Conservation (phyloP, 2,113 vertebrate genomes). For the Phycodurus eques region DNA sequence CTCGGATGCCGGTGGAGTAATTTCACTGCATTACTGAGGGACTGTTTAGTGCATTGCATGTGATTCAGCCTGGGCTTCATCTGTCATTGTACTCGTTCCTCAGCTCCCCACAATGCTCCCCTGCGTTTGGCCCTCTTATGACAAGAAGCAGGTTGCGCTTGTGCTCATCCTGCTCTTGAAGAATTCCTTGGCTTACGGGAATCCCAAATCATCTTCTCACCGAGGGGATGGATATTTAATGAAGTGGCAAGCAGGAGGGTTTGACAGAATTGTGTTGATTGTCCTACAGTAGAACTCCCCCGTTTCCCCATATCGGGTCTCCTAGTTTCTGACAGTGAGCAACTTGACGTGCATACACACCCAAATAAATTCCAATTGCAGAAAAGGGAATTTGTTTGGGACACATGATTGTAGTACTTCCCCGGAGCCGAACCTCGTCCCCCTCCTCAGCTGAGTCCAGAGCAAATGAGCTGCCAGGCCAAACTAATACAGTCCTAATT, state of each 20-base stretch:
- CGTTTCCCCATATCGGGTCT: conserved; percentile 52
- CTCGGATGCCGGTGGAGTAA: conserved; percentile 83
- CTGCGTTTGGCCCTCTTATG: conserved; percentile 23
- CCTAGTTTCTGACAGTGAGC: conserved; percentile 7
- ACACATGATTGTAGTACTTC: conserved; percentile 64
- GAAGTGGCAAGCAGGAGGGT: conserved; percentile 90
- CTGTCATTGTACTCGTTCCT: conserved; percentile 41
- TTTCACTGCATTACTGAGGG: conserved; percentile 73
- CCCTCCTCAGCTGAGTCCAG: conserved; percentile 77
- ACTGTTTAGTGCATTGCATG: conserved; percentile 59
- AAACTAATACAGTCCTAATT: conserved; percentile 99
- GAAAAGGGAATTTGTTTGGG: conserved; percentile 47
- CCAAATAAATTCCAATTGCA: conserved; percentile 13
- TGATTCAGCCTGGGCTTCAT: conserved; percentile 51
- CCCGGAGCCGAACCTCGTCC: conserved; percentile 82
- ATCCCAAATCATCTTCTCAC: conserved; percentile 79
- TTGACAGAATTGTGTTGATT: conserved; percentile 76
- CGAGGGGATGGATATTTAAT: conserved; percentile 91
- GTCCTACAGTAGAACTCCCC: conserved; percentile 65
- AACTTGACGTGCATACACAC: neutral
- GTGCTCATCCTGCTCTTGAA: conserved; percentile 86
- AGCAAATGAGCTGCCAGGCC: conserved; percentile 94
- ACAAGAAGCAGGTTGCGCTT: conserved; percentile 75
- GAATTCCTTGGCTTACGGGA: conserved; percentile 96
- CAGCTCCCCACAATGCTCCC: conserved; percentile 22